phyloP scores from a whole-genome alignment of 2,113 vertebrate species.

The Petrocephalus microphthalmus region DNA sequence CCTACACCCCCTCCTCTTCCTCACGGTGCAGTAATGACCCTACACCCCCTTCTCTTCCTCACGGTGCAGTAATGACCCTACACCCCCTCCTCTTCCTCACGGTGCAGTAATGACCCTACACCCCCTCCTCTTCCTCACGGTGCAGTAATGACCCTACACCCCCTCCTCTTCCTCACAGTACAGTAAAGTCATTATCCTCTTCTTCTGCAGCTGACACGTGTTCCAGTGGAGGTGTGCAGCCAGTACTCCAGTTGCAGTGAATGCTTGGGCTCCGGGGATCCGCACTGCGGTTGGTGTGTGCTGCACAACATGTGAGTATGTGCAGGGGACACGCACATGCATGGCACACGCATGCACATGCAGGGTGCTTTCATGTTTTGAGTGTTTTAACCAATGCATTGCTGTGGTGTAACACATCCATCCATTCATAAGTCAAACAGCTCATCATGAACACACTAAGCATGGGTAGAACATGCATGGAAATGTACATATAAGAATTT shows the following conservation, averaged over 20 bases:
- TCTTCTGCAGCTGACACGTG: constrained; percentile 74
- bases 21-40: background rate
- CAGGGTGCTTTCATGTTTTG: background rate
- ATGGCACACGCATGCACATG: background rate
- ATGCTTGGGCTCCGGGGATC: constrained; percentile 88
- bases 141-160: background rate
- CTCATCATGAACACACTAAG: background rate
- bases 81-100: background rate
- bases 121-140: background rate
- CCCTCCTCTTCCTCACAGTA: constrained; percentile 22
- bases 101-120: background rate
- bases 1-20: background rate
- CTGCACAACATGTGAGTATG: constrained; percentile 89
- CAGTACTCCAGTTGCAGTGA: constrained; percentile 82
- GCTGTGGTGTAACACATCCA: background rate
- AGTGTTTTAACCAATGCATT: background rate
- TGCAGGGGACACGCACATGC: background rate
- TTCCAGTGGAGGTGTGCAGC: constrained; percentile 87
- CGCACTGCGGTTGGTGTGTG: constrained; percentile 97
- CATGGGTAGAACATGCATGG: background rate
- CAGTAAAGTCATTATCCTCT: constrained; percentile 21
- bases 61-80: background rate
- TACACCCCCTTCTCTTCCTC: background rate
- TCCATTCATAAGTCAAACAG: background rate
- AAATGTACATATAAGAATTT: background rate